phyloP scores from a whole-genome alignment of 2,888 invertebrate genomes.

The Drosophila pseudotalamancana region DNA sequence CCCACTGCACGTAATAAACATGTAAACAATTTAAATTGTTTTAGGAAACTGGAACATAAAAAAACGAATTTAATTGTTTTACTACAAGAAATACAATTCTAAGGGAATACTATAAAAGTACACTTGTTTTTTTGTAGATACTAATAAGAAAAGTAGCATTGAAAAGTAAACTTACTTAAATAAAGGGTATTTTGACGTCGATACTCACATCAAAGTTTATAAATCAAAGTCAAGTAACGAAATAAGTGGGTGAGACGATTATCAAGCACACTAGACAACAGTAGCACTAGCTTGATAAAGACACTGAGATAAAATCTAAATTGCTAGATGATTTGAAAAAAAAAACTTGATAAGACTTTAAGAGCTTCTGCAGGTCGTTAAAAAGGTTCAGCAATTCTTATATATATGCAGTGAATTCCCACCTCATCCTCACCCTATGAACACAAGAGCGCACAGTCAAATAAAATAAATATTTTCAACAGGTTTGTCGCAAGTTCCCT shows the following conservation, averaged over 20 bases:
- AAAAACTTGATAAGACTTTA: conserved; percentile 37
- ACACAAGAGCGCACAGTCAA: conserved; percentile 20
- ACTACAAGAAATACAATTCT: neutral
- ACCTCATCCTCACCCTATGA: conserved; percentile 17
- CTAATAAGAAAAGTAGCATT: neutral
- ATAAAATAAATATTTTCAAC: conserved; percentile 41
- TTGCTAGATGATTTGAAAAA: conserved; percentile 10
- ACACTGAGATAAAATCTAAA: conserved; percentile 41
- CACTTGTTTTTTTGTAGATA: neutral
- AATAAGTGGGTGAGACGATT: conserved; percentile 32
- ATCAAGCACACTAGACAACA: conserved; percentile 36
- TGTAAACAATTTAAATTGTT: conserved; percentile 41
- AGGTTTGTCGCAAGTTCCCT: conserved; percentile 49
- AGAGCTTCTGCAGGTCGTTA: conserved; percentile 24
- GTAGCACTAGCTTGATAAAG: conserved; percentile 45
- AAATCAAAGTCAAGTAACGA: conserved; percentile 36
- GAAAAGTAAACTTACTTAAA: neutral
- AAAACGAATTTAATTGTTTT: conserved; percentile 19
- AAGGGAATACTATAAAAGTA: no score
- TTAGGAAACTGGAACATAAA: conserved; percentile 39
- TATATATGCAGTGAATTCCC: conserved; percentile 24
- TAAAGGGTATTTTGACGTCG: neutral
- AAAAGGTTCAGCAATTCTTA: conserved; percentile 32
- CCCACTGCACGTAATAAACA: conserved; percentile 21
- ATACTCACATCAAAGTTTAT: neutral